Evolutionary conservation across 2,888 invertebrate species (phyloP), one percentile per base, ranked within the genome.

Genomic region (Unio pictorum): DNA sequence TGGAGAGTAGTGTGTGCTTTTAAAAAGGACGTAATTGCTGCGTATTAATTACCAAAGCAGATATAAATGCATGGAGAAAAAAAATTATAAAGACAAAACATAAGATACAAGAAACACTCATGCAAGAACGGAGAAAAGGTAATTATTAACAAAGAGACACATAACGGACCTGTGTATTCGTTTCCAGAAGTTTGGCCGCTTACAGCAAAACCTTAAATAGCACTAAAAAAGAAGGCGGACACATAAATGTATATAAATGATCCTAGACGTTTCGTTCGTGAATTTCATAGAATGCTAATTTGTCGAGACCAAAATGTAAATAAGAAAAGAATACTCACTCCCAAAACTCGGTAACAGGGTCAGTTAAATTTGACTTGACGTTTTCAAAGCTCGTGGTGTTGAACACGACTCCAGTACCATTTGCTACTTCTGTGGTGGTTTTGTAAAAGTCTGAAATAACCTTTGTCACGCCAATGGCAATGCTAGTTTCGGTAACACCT

Each of bases 331-430:
- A 72, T 75, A 87, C 89, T 81, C 85, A 88, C 89, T 92, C 91
- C 92, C 92, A 92, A 80, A 92, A 92, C 84, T 92, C 92, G 15
- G 90, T 90, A 5, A 91, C 91, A 8, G 92, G 90, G 78, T 91
- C 91, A 61, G 86, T 80, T 3, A 55, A 45, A 54, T 66, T 65
- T 11, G 34, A 56, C 18, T n/a, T 56, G 7, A 20, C 28, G 26
- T 61, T 45, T 8, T 4, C 7, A 30, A 61, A 0, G 17, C 18
- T 20, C 7, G 61, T 45, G 45, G 30, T 2, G 20, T 63, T 63
- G 45, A 55, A 17, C 8, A 45, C 63, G 15, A 63, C 34, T 54
- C 18, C 30, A 6, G 55, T 30, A 54, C 54, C 28, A 23, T 54
- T n/a, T 15, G 63, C 20, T 3, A 63, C 55, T 23, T 26, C 55